Conservation (phyloP, 1,140 invertebrate genomes). For the Macrotrachela quadricornifera region DNA sequence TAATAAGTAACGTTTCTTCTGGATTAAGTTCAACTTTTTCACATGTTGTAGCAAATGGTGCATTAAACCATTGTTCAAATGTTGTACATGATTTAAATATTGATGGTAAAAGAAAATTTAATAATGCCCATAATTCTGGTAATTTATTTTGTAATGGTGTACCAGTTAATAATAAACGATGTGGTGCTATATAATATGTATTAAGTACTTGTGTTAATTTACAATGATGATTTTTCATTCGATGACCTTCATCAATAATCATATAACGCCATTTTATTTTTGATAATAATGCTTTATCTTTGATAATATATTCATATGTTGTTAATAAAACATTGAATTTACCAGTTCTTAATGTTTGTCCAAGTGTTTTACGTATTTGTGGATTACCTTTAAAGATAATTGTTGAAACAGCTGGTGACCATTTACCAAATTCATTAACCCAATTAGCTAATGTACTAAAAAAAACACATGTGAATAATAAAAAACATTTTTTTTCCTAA, state of each 20-base stretch:
- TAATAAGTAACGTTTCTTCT: constrained; percentile 97
- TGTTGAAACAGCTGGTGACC: constrained; percentile 78
- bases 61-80: constrained; percentile 99
- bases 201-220: constrained; percentile 84
- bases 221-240: constrained; percentile 99
- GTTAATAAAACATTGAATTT: constrained; percentile 32
- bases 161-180: constrained; percentile 77
- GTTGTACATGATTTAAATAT: constrained; percentile 95
- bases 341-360: constrained; percentile 22
- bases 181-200: constrained; percentile 80
- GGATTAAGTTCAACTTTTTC: constrained; percentile 94
- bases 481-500: too few relatives aligned
- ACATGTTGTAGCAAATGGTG: constrained; percentile 89
- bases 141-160: constrained; percentile 90
- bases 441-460: constrained; percentile 97
- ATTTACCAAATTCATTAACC: constrained; percentile 93
- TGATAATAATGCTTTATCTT: constrained; percentile 81
- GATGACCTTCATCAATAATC: constrained; percentile 98
- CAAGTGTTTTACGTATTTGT: constrained; percentile 73
- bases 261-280: constrained; percentile 91
- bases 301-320: constrained; percentile 42
- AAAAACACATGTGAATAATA: too few relatives aligned
- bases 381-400: constrained; percentile 85
- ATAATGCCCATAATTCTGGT: constrained; percentile 90
- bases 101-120: constrained; percentile 86